phyloP scores from a whole-genome alignment of 2,888 invertebrate genomes.

The Euplagia quadripunctaria region DNA sequence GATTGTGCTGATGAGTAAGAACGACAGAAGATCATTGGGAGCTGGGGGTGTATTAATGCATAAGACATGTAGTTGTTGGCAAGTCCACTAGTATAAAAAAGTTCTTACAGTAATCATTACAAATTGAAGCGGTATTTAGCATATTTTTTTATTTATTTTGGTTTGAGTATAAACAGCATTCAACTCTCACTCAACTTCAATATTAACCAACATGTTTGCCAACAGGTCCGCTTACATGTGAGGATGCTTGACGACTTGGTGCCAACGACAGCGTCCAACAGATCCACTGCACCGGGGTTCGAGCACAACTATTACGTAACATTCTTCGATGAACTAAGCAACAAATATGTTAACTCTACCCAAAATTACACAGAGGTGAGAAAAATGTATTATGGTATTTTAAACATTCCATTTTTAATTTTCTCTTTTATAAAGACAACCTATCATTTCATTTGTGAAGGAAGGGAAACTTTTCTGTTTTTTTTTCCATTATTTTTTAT shows the following conservation, averaged over 20 bases:
- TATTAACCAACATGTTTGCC: slow-evolving; percentile 20
- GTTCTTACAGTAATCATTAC: too few species aligned
- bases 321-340: slow-evolving; percentile 64
- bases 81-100: too few species aligned
- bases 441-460: too few species aligned
- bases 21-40: too few species aligned
- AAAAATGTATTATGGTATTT: background rate
- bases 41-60: too few species aligned
- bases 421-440: background rate
- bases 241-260: slow-evolving; percentile 75
- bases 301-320: slow-evolving; percentile 69
- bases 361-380: slow-evolving; percentile 71
- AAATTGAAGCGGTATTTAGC: too few species aligned
- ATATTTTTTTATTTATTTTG: background rate
- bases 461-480: too few species aligned
- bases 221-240: slow-evolving; percentile 57
- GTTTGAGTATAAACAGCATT: background rate
- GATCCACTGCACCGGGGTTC: slow-evolving; percentile 59
- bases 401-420: background rate
- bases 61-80: too few species aligned
- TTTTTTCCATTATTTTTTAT: too few species aligned
- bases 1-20: too few species aligned
- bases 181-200: background rate
- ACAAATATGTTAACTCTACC: slow-evolving; percentile 64
- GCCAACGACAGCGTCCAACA: slow-evolving; percentile 68